Percentiles rank a stretch among this genome's conserved stretches.
These are phyloP conservation scores for Rhynchotus rufescens DNA, from an alignment of 2,797 vertebrate species.

Conservation along the genomic window DNA sequence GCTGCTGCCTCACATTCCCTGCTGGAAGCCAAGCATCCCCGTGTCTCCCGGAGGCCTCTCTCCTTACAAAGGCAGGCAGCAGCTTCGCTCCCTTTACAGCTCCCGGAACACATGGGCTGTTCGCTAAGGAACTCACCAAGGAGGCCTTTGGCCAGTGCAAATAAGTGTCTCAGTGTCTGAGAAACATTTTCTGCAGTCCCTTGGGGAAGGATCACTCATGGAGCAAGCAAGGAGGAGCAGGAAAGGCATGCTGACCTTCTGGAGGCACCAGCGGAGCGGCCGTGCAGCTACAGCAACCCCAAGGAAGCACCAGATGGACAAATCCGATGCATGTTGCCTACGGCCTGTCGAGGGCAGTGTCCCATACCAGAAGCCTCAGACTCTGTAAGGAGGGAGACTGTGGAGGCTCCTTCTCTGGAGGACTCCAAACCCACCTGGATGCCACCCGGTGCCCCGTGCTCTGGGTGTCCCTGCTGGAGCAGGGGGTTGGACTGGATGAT, in stretches of 20 bases:
- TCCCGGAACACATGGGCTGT: accelerated
- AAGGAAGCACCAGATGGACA: background rate
- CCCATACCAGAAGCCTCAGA: background rate
- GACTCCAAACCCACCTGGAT: too few relatives aligned
- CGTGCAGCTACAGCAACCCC: background rate
- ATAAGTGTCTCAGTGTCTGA: background rate
- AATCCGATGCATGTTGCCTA: background rate
- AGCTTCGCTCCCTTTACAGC: background rate
- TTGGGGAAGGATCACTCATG: background rate
- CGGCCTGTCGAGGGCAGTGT: background rate
- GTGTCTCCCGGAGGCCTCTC: background rate
- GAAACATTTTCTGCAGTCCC: background rate
- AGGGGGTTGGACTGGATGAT: too few relatives aligned
- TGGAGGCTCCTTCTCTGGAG: too few relatives aligned
- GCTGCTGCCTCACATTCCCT: background rate
- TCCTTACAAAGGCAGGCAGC: background rate
- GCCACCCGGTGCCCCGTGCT: too few relatives aligned
- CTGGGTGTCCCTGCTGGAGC: too few relatives aligned
- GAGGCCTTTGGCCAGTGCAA: background rate
- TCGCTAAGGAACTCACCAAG: background rate
- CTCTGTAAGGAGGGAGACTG: background rate
- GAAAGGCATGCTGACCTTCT: background rate
- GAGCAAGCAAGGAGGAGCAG: background rate
- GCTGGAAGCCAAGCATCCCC: background rate
- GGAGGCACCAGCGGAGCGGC: background rate